Evolutionary conservation across 2,797 vertebrate genomes (phyloP), one percentile per base, ranked within the genome.

Genomic region (Hypotaenidia philippensis): DNA sequence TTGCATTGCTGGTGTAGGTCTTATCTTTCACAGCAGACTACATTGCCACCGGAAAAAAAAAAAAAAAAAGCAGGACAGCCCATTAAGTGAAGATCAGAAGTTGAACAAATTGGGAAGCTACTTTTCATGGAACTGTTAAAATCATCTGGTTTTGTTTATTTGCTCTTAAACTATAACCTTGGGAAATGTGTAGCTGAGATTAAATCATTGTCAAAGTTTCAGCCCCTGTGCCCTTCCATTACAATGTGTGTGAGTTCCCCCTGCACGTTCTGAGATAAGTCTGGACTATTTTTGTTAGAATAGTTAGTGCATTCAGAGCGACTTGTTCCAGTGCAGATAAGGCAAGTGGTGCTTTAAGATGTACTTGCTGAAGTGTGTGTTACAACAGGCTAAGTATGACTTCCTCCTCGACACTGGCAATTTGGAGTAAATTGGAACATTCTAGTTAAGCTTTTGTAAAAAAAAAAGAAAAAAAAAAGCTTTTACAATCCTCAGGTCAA

Each of bases 241-340:
- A 55, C 59, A 78, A 78, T 0, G 27, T 72, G 85, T 71, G 84
- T 96, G 91, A 93, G 92, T 91, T 93, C 80, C 77, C 88, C 61
- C 56, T 83, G 89, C 10, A 0, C 71, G 60, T 94, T 95, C 94
- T 85, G 93, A 95, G 94, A 93, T 96, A 96, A 95, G 94, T 96
- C 82, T 69, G 91, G 91, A 96, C 95, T 94, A 94, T 89, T 95
- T 92, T 95, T 93, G 87, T 93, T 91, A 78, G 94, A 90, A 90
- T 76, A 89, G 89, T 95, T 93, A 57, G 86, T 75, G 93, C 83
- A 56, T 94, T 92, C 88, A 92, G 91, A 94, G 80, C 36, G 1
- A 93, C 95, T 95, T 93, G 92, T 86, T 96, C 87, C 91, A 91
- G 66, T 2, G 0, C 64, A 91, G 95, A 97, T 94, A 95, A 96